A percentile compares a stretch with the other conserved stretches of the same genome.
Conservation (phyloP, 2,113 vertebrate genomes). For the Atlantisia rogersi region DNA sequence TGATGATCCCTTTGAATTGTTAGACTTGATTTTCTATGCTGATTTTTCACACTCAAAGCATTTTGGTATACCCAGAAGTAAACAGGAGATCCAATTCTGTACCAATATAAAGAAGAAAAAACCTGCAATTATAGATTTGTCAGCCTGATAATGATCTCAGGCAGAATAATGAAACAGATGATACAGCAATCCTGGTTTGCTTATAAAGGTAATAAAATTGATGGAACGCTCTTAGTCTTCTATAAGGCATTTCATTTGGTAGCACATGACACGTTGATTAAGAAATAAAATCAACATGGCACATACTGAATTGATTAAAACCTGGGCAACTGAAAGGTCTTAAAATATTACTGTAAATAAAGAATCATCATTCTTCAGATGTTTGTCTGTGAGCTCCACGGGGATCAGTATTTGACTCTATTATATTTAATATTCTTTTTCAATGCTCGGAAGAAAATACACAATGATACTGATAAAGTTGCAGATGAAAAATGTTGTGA, state of each 20-base stretch:
- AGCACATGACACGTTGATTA: neutral
- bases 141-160: constrained; percentile 8
- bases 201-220: constrained; percentile 43
- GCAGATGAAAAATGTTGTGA: neutral
- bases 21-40: neutral
- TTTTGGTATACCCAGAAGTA: neutral
- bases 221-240: neutral
- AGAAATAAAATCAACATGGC: constrained; percentile 14
- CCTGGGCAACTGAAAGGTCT: neutral
- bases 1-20: neutral
- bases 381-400: neutral
- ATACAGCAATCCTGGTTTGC: neutral
- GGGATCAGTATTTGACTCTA: neutral
- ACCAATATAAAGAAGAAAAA: neutral
- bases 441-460: neutral
- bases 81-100: neutral
- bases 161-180: constrained; percentile 5
- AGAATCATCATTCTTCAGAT: neutral
- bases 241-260: constrained; percentile 13
- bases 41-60: neutral
- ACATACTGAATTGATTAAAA: constrained; percentile 23
- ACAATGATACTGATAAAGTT: neutral
- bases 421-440: neutral
- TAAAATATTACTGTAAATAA: constrained; percentile 23
- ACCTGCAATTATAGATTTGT: neutral